Evolutionary conservation across 2,797 vertebrate species (phyloP).

Genomic region (Lateolabrax maculatus): DNA sequence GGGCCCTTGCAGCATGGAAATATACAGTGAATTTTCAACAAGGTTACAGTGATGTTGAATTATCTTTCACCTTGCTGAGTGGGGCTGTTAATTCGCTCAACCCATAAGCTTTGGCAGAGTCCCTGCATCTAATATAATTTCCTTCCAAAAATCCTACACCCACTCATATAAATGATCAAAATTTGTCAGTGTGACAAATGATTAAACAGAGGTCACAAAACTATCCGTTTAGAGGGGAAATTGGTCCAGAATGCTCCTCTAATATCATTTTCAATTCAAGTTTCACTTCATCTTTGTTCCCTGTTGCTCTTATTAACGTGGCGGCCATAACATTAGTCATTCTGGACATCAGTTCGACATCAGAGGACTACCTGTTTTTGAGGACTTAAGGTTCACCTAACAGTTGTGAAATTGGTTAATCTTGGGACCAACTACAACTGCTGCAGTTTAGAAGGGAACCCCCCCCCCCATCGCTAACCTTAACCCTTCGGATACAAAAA

Average conservation of each 20-base stretch:
- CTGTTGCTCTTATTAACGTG: neutral
- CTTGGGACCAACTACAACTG: neutral
- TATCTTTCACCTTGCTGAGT: conserved; percentile 58
- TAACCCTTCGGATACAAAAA: neutral
- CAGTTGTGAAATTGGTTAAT: neutral
- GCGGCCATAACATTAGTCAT: neutral
- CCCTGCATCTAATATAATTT: conserved; percentile 45
- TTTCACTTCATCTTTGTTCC: conserved; percentile 34
- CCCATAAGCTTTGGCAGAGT: conserved; percentile 47
- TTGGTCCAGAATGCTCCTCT: neutral
- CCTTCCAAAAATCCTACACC: conserved; percentile 43
- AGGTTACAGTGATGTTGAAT: conserved; percentile 60
- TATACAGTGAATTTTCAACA: conserved; percentile 43
- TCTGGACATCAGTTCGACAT: neutral
- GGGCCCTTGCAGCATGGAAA: conserved; percentile 41
- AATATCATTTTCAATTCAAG: conserved; percentile 24
- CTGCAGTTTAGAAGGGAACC: neutral
- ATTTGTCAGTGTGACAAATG: conserved; percentile 49
- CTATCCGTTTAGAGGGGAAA: conserved; percentile 10
- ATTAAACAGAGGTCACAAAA: conserved; percentile 39
- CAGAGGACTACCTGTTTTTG: neutral
- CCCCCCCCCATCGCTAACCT: neutral
- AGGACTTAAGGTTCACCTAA: neutral
- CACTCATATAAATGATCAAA: conserved; percentile 43
- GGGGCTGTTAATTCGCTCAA: conserved; percentile 43